These are phyloP conservation scores for Bos indicus DNA, from an alignment of 2,113 vertebrate genomes.

Conservation along the genomic window DNA sequence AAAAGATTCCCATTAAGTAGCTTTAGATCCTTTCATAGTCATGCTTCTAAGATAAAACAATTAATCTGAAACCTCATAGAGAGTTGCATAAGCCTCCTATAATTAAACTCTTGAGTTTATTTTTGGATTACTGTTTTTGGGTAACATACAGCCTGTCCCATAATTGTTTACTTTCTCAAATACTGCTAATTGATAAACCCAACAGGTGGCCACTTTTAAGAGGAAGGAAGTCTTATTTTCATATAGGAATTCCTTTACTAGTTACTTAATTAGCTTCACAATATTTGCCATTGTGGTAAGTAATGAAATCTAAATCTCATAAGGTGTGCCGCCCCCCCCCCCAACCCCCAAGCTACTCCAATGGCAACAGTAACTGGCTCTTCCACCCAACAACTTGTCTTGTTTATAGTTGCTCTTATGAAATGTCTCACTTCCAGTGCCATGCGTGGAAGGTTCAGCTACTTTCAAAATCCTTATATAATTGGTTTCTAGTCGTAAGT, in stretches of 20 bases:
- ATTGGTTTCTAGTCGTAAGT: not conserved
- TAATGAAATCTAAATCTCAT: slow-evolving; percentile 25
- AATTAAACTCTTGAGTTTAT: slow-evolving; percentile 57
- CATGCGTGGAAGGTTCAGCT: not conserved
- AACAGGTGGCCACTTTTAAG: slow-evolving; percentile 57
- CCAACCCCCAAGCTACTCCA: not conserved
- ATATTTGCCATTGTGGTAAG: slow-evolving; percentile 9
- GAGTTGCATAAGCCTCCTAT: slow-evolving; percentile 31
- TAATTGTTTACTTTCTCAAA: slow-evolving; percentile 57
- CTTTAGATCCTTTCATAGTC: slow-evolving; percentile 37
- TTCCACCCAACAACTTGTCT: not conserved
- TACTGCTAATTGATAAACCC: slow-evolving; percentile 59
- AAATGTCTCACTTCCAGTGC: not conserved
- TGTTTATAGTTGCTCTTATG: not conserved
- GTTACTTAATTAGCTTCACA: slow-evolving; percentile 58
- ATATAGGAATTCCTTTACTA: slow-evolving; percentile 52
- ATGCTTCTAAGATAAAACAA: slow-evolving; percentile 47
- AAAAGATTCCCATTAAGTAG: slow-evolving; percentile 28
- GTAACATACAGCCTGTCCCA: not conserved
- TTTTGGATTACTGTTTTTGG: slow-evolving; percentile 40
- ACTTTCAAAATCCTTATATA: slow-evolving; percentile 34
- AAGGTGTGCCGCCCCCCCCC: not conserved
- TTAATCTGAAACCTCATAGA: slow-evolving; percentile 39
- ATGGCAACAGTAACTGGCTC: not conserved
- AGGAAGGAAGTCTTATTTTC: slow-evolving; percentile 54